These are phyloP conservation scores for Epizoanthus scotinus DNA, from an alignment of 92 coral and sea anemone species.

Conservation along the genomic window DNA sequence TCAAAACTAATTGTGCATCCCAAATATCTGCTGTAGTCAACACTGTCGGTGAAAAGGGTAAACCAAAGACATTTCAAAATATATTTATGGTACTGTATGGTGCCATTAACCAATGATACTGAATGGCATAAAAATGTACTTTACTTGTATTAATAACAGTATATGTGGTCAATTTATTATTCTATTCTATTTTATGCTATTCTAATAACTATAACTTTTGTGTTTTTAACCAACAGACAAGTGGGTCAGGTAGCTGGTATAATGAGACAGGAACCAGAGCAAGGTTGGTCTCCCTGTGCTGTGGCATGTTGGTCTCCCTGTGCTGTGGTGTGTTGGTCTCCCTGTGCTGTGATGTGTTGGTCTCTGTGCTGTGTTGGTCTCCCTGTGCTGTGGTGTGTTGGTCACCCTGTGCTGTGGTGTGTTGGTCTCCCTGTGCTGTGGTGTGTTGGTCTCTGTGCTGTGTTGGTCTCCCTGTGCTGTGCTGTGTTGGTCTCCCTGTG, in stretches of 20 bases:
- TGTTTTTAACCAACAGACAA: slow-evolving; percentile 62
- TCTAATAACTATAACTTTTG: not conserved
- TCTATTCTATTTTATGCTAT: too few relatives aligned
- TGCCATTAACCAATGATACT: too few relatives aligned
- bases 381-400: slow-evolving; percentile 36
- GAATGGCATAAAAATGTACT: too few relatives aligned
- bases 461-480: slow-evolving; percentile 38
- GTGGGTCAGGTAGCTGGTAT: slow-evolving; percentile 92
- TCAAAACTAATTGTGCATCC: too few relatives aligned
- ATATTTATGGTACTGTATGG: too few relatives aligned
- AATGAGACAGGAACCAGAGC: slow-evolving; percentile 72
- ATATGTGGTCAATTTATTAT: too few relatives aligned
- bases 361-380: too few relatives aligned
- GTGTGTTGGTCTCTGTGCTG: too few relatives aligned
- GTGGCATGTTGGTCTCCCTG: slow-evolving; percentile 42
- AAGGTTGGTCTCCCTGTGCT: slow-evolving; percentile 53
- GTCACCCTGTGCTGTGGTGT: not conserved
- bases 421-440: slow-evolving; percentile 36
- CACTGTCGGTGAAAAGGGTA: too few relatives aligned
- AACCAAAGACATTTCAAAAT: too few relatives aligned
- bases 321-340: slow-evolving; percentile 40
- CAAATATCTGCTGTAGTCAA: too few relatives aligned
- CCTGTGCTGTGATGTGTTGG: not conserved
- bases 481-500: slow-evolving; percentile 40
- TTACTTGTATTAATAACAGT: too few relatives aligned